Evolutionary conservation across 2,113 vertebrate species (phyloP).

Genomic region (Ailuropoda melanoleuca): DNA sequence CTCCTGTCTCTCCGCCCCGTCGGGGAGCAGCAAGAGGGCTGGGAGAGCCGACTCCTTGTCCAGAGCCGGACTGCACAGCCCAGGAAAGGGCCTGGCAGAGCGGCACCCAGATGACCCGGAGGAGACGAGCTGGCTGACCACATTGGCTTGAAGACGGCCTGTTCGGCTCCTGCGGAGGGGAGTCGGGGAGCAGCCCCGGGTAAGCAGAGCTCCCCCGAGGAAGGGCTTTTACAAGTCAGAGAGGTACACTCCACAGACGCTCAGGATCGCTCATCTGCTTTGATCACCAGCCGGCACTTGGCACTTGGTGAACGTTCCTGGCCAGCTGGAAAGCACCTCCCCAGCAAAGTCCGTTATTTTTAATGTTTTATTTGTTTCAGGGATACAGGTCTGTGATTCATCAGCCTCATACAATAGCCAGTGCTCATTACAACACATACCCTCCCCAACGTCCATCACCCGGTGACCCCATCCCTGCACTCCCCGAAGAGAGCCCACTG

Average conservation of each 20-base stretch:
- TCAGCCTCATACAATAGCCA: neutral
- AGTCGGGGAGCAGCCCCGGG: too few species aligned
- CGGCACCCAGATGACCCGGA: neutral
- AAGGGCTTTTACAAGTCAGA: neutral
- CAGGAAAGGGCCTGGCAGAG: neutral
- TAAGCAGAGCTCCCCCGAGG: too few species aligned
- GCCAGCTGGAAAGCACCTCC: neutral
- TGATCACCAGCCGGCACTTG: neutral
- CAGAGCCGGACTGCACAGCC: neutral
- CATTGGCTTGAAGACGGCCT: rapidly evolving
- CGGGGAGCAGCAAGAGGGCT: neutral
- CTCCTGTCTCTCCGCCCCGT: neutral
- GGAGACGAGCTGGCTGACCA: rapidly evolving
- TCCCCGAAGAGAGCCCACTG: neutral
- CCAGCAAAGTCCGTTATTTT: neutral
- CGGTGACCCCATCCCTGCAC: neutral
- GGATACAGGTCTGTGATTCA: neutral
- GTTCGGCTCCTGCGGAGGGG: neutral
- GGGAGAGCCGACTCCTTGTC: neutral
- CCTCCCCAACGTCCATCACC: too few species aligned
- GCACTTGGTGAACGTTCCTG: neutral
- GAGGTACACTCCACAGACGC: neutral
- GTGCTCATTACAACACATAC: neutral
- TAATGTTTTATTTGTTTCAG: neutral
- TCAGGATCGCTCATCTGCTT: neutral